Evolutionary conservation across 2,797 vertebrate species (phyloP), one percentile per base, ranked within the genome.

Genomic region (Cynopterus sphinx): DNA sequence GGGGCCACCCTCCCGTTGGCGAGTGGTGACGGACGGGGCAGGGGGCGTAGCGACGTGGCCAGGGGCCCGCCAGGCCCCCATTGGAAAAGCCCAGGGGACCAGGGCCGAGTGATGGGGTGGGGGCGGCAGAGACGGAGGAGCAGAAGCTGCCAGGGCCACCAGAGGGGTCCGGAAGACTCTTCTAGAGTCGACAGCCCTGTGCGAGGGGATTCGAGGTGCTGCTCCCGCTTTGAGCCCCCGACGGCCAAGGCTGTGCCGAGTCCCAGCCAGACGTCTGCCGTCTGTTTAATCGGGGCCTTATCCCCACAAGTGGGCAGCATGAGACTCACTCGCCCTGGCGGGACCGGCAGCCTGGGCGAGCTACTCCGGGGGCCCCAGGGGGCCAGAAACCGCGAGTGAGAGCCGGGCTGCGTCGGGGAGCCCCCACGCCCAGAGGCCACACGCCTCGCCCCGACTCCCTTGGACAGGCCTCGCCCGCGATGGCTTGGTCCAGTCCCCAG

Each of bases 11-110:
- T 17, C 9, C 9, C 3, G 59, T 46, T 9, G 0, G 82, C 9
- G 36, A 26, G 13, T 1, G 5, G 41, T 8, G 26, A 0, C 0
- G 21, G 49, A 0, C 28, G 43, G 41, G 28, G 24, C 0, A 0
- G 31, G 49, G 33, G n/a, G 7, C 31, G 41, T 3, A 26, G 46
- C 2, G 1, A 19, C 21, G 0, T 2, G 24, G 39, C 78, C 26
- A 3, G 59, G 13, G 36, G 9, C 17, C 84, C 22, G 0, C 65
- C 59, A 12, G 28, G n/a, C n/a, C 8, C 21, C 59, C 49, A 17
- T 28, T 15, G 63, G 74, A 21, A 5, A 49, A 68, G n/a, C 5
- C 70, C 6, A 6, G 4, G n/a, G n/a, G 51, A 33, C n/a, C 1
- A 6, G 4, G 63, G 46, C 65, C 16, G 5, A 61, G 55, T 9